Evolutionary conservation across 2,888 invertebrate genomes (phyloP).

Genomic region (Pristionchus exspectatus): DNA sequence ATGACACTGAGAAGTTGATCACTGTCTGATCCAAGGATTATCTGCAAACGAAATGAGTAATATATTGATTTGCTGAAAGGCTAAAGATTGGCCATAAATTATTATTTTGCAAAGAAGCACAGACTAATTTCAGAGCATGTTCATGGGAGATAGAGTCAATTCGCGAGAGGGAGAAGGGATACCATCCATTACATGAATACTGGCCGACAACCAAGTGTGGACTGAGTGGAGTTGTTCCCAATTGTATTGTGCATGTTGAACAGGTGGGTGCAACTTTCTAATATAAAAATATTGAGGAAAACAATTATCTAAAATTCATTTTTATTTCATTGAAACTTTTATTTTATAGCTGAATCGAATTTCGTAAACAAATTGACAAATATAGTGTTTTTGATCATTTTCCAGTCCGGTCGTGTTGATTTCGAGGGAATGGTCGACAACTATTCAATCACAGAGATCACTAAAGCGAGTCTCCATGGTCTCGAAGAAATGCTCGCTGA

Average conservation of each 20-base stretch:
- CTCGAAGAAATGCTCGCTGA: conserved; percentile 72
- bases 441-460: conserved; percentile 68
- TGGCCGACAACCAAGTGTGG: conserved; percentile 70
- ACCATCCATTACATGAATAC: conserved; percentile 73
- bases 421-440: conserved; percentile 73
- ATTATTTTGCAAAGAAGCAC: neutral
- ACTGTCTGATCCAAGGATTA: neutral
- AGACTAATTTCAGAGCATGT: conserved; percentile 59
- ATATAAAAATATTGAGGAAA: neutral
- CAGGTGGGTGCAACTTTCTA: conserved; percentile 60
- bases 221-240: conserved; percentile 63
- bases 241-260: conserved; percentile 75
- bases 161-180: conserved; percentile 62
- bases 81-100: neutral
- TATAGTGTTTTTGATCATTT: too few relatives aligned
- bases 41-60: neutral
- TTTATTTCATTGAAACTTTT: too few relatives aligned
- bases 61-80: neutral
- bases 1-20: neutral
- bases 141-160: conserved; percentile 73
- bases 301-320: too few relatives aligned
- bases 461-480: conserved; percentile 63
- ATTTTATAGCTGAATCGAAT: too few relatives aligned
- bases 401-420: conserved; percentile 72
- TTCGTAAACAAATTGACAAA: too few relatives aligned